A percentile compares a stretch with the other conserved stretches of the same genome.
These are phyloP conservation scores for Herpailurus yagouaroundi DNA, from an alignment of 2,113 vertebrate species.

Conservation along the genomic window DNA sequence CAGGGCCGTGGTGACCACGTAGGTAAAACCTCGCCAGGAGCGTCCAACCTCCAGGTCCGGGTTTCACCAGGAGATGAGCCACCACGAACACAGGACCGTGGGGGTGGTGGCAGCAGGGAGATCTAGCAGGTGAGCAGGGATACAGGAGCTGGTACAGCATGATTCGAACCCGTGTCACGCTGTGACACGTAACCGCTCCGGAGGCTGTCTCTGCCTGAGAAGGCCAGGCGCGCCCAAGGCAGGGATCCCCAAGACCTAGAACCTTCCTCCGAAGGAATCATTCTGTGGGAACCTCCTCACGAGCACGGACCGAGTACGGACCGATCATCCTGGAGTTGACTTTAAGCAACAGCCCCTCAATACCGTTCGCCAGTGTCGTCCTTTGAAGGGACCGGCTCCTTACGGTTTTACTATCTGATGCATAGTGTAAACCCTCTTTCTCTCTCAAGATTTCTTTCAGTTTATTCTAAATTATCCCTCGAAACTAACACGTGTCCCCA, in stretches of 20 bases:
- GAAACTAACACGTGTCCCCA: fast-evolving
- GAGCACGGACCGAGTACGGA: too few relatives aligned
- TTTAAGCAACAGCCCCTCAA: background rate
- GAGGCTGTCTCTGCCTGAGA: background rate
- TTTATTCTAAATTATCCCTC: background rate
- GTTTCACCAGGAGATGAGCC: background rate
- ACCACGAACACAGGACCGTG: fast-evolving
- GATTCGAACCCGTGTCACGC: background rate
- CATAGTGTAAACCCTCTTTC: background rate
- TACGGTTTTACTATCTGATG: background rate
- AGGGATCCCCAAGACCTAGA: background rate
- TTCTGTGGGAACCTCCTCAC: fast-evolving
- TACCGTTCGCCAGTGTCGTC: too few relatives aligned
- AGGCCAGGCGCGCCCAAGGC: background rate
- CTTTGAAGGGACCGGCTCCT: background rate
- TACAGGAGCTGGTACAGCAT: fast-evolving
- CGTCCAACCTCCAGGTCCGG: background rate
- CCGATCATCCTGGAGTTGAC: background rate
- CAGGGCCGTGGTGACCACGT: fast-evolving
- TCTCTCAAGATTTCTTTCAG: background rate
- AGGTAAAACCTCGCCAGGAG: background rate
- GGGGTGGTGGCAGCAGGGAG: fast-evolving
- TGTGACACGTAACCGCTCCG: background rate
- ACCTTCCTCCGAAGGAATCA: fast-evolving
- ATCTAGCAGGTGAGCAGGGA: fast-evolving